Evolutionary conservation across 2,113 vertebrate species (phyloP), one percentile per base, ranked within the genome.

Genomic region (Gavialis gangeticus): DNA sequence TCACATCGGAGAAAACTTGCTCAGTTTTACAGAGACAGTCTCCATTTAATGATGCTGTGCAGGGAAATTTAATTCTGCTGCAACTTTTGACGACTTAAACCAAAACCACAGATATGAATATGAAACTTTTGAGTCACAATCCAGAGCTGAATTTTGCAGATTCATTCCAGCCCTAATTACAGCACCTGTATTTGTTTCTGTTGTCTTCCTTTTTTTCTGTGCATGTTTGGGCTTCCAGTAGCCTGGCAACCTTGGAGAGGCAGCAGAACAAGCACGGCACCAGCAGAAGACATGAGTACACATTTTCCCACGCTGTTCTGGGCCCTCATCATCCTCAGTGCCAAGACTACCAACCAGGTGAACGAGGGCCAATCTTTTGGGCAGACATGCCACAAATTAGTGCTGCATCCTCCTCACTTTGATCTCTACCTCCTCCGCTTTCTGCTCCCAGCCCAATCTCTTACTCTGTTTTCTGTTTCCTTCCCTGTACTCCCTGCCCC

Each of bases 41-140:
- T 73, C 73, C 21, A 66, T 4, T 30, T 10, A 91, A 63, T 1
- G 12, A 77, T 30, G 67, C 55, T 85, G n/a, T 15, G 79, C 93
- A 92, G 46, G 46, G 69, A 94, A 94, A 88, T 18, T 59, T 62
- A 94, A 63, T 87, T 94, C 76, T 92, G 82, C 88, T 92, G 63
- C 78, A 79, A 79, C 84, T 84, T 95, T 85, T 88, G 78, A 95
- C 84, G 95, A 77, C 69, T 94, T 88, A 79, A 89, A 95, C 64
- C 90, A 91, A 97, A 96, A 91, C 90, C 93, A 93, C 93, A 94
- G 75, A 83, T 66, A 90, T 75, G 95, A 95, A 87, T 83, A 92
- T 14, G 59, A 62, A 95, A 92, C 91, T 85, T 18, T 17, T 76
- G 58, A 2, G 54, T 93, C 60, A 64, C 69, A 81, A 91, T n/a